Conservation (phyloP, 1,140 invertebrate genomes). For the Ptiloglossa arizonensis region DNA sequence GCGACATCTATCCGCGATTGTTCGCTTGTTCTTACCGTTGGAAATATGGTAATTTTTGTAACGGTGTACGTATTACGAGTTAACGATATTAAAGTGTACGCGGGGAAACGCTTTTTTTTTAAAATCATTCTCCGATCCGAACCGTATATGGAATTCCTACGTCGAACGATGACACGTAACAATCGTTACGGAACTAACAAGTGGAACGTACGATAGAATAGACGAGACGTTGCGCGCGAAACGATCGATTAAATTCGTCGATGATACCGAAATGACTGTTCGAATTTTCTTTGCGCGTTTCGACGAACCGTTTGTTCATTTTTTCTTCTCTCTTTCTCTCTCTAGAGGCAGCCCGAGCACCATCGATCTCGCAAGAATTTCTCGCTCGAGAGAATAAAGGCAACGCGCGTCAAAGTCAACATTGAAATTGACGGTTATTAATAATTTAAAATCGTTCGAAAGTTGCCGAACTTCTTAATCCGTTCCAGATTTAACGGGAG, state of each 20-base stretch:
- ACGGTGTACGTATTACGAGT: too few species aligned
- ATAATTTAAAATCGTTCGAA: slow-evolving; percentile 28
- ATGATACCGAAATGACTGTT: neutral
- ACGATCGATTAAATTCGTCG: neutral
- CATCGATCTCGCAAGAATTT: neutral
- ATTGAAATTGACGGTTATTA: slow-evolving; percentile 35
- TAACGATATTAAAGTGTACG: too few species aligned
- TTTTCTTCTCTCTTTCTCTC: too few species aligned
- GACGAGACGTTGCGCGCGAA: neutral
- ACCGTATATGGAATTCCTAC: neutral
- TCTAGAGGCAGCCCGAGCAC: too few species aligned
- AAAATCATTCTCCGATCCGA: neutral
- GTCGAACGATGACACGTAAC: neutral
- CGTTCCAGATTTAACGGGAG: slow-evolving; percentile 27
- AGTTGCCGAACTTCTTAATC: slow-evolving; percentile 24
- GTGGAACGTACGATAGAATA: neutral
- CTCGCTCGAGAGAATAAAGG: neutral
- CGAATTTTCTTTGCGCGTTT: neutral
- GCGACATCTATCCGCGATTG: too few species aligned
- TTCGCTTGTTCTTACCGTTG: too few species aligned
- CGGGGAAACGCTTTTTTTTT: too few species aligned
- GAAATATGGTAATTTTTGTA: too few species aligned
- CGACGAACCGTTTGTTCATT: neutral
- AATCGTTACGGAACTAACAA: neutral
- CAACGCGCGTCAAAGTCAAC: neutral